These are phyloP conservation scores for Oscheius sp. DNA, from an alignment of 2,888 invertebrate genomes.

Conservation along the genomic window DNA sequence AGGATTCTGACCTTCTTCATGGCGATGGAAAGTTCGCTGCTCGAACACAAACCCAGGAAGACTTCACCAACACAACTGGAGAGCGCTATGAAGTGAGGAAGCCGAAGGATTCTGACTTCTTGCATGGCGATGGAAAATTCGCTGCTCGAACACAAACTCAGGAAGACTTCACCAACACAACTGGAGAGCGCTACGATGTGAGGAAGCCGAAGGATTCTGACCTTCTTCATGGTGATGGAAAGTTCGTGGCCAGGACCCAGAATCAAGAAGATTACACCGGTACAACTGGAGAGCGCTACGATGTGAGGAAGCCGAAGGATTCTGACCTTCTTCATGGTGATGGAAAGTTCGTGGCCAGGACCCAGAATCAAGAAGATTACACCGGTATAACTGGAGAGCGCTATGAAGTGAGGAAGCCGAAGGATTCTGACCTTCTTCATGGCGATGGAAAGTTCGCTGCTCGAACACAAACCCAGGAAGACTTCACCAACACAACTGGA, in stretches of 20 bases:
- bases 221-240: constrained; percentile 4
- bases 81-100: constrained; percentile 3
- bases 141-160: constrained; percentile 6
- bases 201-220: constrained; percentile 18
- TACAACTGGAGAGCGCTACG: neutral
- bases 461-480: constrained; percentile 3
- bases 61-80: constrained; percentile 4
- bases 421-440: constrained; percentile 8
- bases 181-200: constrained; percentile 5
- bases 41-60: constrained; percentile 6
- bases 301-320: constrained; percentile 8
- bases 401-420: constrained; percentile 3
- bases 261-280: constrained; percentile 11
- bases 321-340: constrained; percentile 10
- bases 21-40: constrained; percentile 12
- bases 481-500: constrained; percentile 5
- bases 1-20: constrained; percentile 11
- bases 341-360: neutral
- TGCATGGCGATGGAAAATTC: constrained; percentile 3
- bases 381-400: neutral
- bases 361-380: constrained; percentile 18
- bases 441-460: constrained; percentile 10
- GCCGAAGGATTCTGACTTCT: constrained; percentile 8
- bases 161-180: constrained; percentile 7
- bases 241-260: constrained; percentile 2